phyloP scores from a whole-genome alignment of 2,797 vertebrate genomes.

The Mareca strepera region DNA sequence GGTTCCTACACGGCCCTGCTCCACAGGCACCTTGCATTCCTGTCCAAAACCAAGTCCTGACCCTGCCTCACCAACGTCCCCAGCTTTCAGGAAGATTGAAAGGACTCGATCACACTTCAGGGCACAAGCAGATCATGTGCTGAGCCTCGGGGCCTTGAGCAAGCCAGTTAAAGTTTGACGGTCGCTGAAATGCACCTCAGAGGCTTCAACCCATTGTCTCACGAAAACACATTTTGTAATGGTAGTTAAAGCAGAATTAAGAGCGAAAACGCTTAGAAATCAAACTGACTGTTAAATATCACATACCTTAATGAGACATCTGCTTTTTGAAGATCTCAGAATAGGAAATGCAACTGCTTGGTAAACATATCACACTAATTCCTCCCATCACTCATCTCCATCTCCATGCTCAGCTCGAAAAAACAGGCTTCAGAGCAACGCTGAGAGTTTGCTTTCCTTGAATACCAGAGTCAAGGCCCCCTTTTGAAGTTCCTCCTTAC shows the following conservation, averaged over 20 bases:
- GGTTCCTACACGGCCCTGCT: background rate
- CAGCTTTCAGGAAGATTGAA: background rate
- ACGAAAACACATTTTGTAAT: background rate
- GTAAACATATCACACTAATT: background rate
- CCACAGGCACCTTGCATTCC: rapidly evolving
- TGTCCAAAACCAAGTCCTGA: background rate
- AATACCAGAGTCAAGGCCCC: background rate
- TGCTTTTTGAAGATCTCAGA: background rate
- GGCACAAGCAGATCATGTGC: background rate
- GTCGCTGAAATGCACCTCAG: background rate
- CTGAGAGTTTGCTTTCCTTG: background rate
- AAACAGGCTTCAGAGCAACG: background rate
- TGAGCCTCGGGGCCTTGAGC: background rate
- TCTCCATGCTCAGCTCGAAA: background rate
- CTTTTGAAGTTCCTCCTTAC: background rate
- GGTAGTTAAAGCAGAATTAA: background rate
- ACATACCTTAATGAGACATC: background rate
- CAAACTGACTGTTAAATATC: background rate
- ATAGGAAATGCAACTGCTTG: background rate
- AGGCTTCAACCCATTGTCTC: background rate
- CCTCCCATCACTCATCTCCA: background rate
- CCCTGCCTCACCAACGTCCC: rapidly evolving
- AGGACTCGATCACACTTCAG: rapidly evolving
- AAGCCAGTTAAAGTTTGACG: background rate
- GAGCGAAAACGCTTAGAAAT: background rate